A percentile compares a stretch with the other conserved stretches of the same genome.
phyloP scores from a whole-genome alignment of 2,888 invertebrate species.

The Palloptera scutellata region DNA sequence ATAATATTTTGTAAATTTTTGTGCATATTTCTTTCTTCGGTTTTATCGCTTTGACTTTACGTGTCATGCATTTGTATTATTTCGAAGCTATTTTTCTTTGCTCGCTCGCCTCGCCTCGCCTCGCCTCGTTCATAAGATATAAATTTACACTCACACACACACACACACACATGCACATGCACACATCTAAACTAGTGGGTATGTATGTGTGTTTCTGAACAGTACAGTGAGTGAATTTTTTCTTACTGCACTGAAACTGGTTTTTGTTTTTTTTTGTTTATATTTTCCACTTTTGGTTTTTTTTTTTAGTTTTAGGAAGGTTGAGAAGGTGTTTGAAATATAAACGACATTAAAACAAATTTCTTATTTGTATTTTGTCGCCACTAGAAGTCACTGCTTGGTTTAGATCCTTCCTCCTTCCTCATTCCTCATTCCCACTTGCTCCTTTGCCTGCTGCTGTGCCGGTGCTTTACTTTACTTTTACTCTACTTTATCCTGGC shows the following conservation, averaged over 20 bases:
- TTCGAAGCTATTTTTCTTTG: conserved; percentile 36
- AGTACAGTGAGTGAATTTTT: not conserved
- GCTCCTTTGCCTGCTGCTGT: not conserved
- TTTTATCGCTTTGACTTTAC: conserved; percentile 39
- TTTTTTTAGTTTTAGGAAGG: conserved; percentile 19
- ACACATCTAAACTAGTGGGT: not conserved
- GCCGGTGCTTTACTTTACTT: not conserved
- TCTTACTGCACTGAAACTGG: not conserved
- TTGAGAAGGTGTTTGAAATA: conserved; percentile 35
- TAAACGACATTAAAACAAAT: conserved; percentile 43
- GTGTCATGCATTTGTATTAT: conserved; percentile 43
- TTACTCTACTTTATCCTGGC: not conserved
- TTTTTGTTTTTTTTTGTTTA: conserved; percentile 24
- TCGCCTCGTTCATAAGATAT: not conserved
- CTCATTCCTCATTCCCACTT: too few species aligned
- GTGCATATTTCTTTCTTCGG: conserved; percentile 9
- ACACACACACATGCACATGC: conserved; percentile 14
- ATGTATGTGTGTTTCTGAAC: conserved; percentile 1
- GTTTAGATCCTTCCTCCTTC: too few species aligned
- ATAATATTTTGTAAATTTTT: conserved; percentile 13
- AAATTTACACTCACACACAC: conserved; percentile 14
- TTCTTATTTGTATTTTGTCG: conserved; percentile 42
- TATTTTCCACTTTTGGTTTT: conserved; percentile 21
- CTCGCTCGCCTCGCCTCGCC: conserved; percentile 1
- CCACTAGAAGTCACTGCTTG: conserved; percentile 30